Base-by-base conservation (phyloP, 1,140 invertebrate genomes). In the Bombus waltoni region DNA sequence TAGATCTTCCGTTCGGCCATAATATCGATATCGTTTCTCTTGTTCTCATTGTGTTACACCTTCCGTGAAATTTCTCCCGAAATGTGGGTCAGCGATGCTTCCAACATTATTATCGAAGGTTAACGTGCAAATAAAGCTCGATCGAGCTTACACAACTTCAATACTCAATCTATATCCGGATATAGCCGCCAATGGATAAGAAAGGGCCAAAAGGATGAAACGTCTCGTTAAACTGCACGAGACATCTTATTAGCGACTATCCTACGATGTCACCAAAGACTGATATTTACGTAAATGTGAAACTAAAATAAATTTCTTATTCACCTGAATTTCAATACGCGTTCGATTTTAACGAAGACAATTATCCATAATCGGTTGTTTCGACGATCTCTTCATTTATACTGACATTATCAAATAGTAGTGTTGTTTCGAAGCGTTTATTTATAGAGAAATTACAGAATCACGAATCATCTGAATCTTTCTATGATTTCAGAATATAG, bases 281-380 rank as follows among this genome's bases (percentile, higher is more conserved):
- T 25, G 42, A 9, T 74, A 38, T 22, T 38, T 82, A 66, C 81
- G 71, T 82, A 83, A 75, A 35, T 35, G 28, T 4, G 38, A 42
- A 32, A 25, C 8, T 81, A 53, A 72, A 73, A n/a, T 81, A 73
- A 73, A 35, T 73, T 8, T 13, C 3, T n/a, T 25, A 32, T 44
- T 32, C 42, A 22, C 32, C 8, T 18, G 40, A 42, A 22, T 22
- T 73, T 76, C 8, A 59, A 38, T 59, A 59, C 25, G 6, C 11
- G 6, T 15, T 40, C 3, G 6, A 4, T 3, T 62, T 38, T 10
- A 47, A 68, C 11, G 10, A 35, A 66, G n/a, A 13, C 77, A 32
- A 25, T 44, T 65, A 40, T 13, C 42, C 13, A 22, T n/a, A 59
- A n/a, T 38, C 32, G 28, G 1, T 32, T 32, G 3, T 32, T 25